phyloP scores from a whole-genome alignment of 2,113 vertebrate species.

The Patagioenas fasciata region DNA sequence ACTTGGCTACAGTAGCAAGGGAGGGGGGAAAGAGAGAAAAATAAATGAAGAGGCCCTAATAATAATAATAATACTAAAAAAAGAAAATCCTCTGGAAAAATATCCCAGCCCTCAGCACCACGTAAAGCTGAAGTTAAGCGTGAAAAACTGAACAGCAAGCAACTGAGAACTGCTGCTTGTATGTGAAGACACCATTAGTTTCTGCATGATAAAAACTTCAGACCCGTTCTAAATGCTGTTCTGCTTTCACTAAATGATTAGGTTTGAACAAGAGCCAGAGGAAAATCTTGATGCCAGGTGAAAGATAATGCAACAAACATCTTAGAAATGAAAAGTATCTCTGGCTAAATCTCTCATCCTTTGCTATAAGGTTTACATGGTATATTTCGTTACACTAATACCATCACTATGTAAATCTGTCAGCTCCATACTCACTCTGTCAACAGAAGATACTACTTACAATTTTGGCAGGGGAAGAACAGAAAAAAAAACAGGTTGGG shows the following conservation, averaged over 20 bases:
- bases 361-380: not conserved
- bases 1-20: slow-evolving; percentile 76
- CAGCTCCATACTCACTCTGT: slow-evolving; percentile 2
- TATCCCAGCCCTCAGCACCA: slow-evolving; percentile 6
- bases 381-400: slow-evolving; percentile 37
- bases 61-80: not conserved
- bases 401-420: not conserved
- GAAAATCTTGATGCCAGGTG: slow-evolving; percentile 27
- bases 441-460: slow-evolving; percentile 10
- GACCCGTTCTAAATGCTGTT: not conserved
- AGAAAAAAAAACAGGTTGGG: not conserved
- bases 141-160: slow-evolving; percentile 53
- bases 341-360: not conserved
- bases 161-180: slow-evolving; percentile 1
- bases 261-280: slow-evolving; percentile 46
- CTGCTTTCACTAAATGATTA: slow-evolving; percentile 42
- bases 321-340: slow-evolving; percentile 46
- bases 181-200: not conserved
- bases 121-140: slow-evolving; percentile 65
- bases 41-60: slow-evolving; percentile 43
- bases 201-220: slow-evolving; percentile 47
- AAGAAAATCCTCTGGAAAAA: not conserved
- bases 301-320: slow-evolving; percentile 27
- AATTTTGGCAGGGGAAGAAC: not conserved
- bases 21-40: slow-evolving; percentile 17